Percentiles rank a stretch among this genome's conserved stretches.
phyloP scores from a whole-genome alignment of 2,797 vertebrate genomes.

The Sarcophilus harrisii region DNA sequence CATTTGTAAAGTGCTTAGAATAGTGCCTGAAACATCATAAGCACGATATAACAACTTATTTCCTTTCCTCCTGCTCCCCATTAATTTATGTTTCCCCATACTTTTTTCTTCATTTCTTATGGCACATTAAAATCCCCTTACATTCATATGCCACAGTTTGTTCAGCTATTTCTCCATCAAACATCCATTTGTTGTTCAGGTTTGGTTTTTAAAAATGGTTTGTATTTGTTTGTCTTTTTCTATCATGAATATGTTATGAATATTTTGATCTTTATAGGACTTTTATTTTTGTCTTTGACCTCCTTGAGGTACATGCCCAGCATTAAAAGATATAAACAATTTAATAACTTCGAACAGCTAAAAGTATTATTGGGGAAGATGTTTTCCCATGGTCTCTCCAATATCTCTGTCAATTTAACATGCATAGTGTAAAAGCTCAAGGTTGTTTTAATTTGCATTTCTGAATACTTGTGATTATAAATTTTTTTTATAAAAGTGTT shows the following conservation, averaged over 20 bases:
- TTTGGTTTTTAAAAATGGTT: not conserved
- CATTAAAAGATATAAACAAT: not conserved
- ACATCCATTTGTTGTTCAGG: not conserved
- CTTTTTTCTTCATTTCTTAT: not conserved
- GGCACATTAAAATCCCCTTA: not conserved
- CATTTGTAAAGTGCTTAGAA: not conserved
- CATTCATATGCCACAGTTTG: not conserved
- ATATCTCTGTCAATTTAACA: not conserved
- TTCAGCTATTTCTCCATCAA: not conserved
- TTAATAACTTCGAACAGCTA: not conserved
- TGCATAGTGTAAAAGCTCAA: not conserved
- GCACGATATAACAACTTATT: not conserved
- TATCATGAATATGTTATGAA: not conserved
- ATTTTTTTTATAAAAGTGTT: not conserved
- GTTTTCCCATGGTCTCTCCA: not conserved
- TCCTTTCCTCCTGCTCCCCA: not conserved
- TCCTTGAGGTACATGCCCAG: not conserved
- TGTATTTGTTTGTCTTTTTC: not conserved
- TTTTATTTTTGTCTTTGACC: not conserved
- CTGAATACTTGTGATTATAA: not conserved
- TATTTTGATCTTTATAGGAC: not conserved
- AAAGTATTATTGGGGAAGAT: not conserved
- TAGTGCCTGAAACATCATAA: not conserved
- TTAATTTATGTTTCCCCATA: not conserved
- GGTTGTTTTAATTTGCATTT: not conserved